Base-by-base conservation (phyloP, 1,140 invertebrate species). In the Drosophila melanica region DNA sequence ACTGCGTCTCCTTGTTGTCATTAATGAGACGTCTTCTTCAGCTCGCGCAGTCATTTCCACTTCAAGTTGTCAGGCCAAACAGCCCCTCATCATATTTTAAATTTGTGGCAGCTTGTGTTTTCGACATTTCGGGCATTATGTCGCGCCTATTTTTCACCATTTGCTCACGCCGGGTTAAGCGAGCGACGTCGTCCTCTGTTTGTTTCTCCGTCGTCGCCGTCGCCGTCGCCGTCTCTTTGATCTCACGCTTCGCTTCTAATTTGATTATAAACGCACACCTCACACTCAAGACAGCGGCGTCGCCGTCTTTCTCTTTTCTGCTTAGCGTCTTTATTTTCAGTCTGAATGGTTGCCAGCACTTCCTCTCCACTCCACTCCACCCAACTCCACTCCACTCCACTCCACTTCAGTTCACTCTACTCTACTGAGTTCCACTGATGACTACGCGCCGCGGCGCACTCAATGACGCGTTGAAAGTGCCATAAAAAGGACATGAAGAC, bases 21-120 rank as follows among this genome's bases (percentile, higher is more conserved):
- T 90, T 90, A 90, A 90, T 90, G 86, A 90, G 86, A 90, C 87
- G 86, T 90, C 81, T 86, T 86, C 82, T 76, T 86, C 81, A 87
- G 81, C 41, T 58, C 72, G 71, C 75, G 41, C 68, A 86, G 82
- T 86, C 86, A 81, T 90, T 81, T 90, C 79, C 86, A 90, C 87
- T 90, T 90, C 65, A 90, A 78, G 71, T 81, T 90, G 86, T 90
- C 87, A 90, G 57, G 77, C 71, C 53, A 33, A 65, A 50, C 45
- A 53, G 79, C 18, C 82, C 81, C 81, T 79, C 79, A 64, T 86
- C 79, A 87, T 82, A 60, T 82, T 82, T 69, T 10, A 47, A 73
- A 62, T 69, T 74, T 85, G 81, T 85, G 76, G 72, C 81, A 84
- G 68, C 18, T 69, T 81, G 77, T 86, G 73, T 79, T 84, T 80